Evolutionary conservation across 1,140 invertebrate species (phyloP).

Genomic region (Eumaeus atala): DNA sequence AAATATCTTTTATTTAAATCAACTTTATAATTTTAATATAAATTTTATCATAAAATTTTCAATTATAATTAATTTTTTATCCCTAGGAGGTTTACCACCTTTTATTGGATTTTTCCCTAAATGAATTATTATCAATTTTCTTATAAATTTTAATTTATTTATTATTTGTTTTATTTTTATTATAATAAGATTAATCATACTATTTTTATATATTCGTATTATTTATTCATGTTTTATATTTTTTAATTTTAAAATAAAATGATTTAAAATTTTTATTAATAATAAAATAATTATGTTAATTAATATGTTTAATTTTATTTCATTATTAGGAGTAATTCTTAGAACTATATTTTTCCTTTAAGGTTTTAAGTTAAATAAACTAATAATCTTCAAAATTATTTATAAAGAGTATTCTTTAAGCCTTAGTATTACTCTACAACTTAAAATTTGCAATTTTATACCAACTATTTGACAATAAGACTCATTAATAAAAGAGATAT

Average conservation of each 20-base stretch:
- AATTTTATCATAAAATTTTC: constrained; percentile 57
- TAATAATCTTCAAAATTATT: constrained; percentile 76
- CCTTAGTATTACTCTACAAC: too few relatives aligned
- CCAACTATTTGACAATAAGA: too few relatives aligned
- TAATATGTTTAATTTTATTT: constrained; percentile 46
- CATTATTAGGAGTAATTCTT: constrained; percentile 51
- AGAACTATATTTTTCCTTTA: constrained; percentile 36
- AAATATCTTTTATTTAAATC: constrained; percentile 65
- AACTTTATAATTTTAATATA: constrained; percentile 55
- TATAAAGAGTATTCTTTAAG: constrained; percentile 61
- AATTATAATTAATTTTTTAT: constrained; percentile 69
- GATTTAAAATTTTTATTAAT: constrained; percentile 47
- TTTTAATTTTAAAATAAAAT: constrained; percentile 58
- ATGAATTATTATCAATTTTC: constrained; percentile 69
- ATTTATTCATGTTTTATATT: constrained; percentile 54
- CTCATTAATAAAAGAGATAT: too few relatives aligned
- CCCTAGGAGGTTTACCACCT: constrained; percentile 70
- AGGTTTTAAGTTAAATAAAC: constrained; percentile 76
- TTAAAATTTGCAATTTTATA: too few relatives aligned
- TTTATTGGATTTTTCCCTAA: constrained; percentile 75
- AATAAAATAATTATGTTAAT: constrained; percentile 46
- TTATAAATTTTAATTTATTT: constrained; percentile 55
- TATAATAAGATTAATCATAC: constrained; percentile 64
- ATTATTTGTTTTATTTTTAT: constrained; percentile 55
- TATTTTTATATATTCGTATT: constrained; percentile 68